phyloP scores from a whole-genome alignment of 2,888 invertebrate species.

The Philereme transversata region DNA sequence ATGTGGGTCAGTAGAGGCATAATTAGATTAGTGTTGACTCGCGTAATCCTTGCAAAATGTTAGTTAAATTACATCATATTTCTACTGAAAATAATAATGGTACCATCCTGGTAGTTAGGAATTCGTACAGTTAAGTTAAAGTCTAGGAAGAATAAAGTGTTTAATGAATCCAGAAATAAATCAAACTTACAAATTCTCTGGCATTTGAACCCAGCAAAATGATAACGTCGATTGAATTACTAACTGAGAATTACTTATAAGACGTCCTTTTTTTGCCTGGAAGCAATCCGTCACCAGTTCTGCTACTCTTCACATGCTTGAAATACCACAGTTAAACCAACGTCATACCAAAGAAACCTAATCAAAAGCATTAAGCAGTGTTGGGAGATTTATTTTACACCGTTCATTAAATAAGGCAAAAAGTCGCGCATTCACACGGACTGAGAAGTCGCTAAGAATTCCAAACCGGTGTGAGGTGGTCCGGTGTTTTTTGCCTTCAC shows the following conservation, averaged over 20 bases:
- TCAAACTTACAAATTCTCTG: slow-evolving; percentile 1
- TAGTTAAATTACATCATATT: neutral
- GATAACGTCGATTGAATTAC: slow-evolving; percentile 10
- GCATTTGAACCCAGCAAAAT: slow-evolving; percentile 5
- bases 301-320: slow-evolving; percentile 4
- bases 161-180: neutral
- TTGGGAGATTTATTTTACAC: slow-evolving; percentile 29
- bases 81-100: neutral
- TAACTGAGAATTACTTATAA: slow-evolving; percentile 2
- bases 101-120: neutral
- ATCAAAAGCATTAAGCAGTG: slow-evolving; percentile 36
- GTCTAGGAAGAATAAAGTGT: neutral
- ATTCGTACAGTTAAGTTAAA: neutral
- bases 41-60: slow-evolving; percentile 15
- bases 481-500: slow-evolving; percentile 65
- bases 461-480: slow-evolving; percentile 55
- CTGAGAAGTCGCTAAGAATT: slow-evolving; percentile 50
- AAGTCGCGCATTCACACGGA: slow-evolving; percentile 34
- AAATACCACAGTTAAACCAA: slow-evolving; percentile 21
- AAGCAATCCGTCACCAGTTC: slow-evolving; percentile 17
- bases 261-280: slow-evolving; percentile 6
- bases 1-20: slow-evolving; percentile 25
- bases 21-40: slow-evolving; percentile 23
- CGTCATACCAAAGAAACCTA: slow-evolving; percentile 30
- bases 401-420: slow-evolving; percentile 34